Base-by-base conservation (phyloP, 2,888 invertebrate genomes). In the Perithous albicinctus region DNA sequence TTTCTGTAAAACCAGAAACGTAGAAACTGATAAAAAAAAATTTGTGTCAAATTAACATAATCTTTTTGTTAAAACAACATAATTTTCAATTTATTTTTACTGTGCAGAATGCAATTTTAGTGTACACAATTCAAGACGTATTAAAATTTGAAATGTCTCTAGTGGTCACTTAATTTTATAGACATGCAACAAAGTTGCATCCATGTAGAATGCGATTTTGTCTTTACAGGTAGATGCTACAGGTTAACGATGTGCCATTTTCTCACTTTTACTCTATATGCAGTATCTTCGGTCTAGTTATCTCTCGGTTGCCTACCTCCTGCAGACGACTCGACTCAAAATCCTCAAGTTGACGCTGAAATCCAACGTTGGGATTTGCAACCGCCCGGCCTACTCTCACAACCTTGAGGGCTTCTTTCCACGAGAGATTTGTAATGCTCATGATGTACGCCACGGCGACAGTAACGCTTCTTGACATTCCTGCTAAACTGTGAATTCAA, bases 401-500 rank as follows among this genome's bases (percentile, higher is more conserved):
- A 82, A 98, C 98, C 93, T 98, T 98, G 82, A 99, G 93, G 0
- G 98, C 96, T 90, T 99, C 98, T 87, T 98, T 97, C 98, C 98
- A 98, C 76, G 95, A 96, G 64, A 99, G 94, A 83, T 96, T 94
- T 32, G 99, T 98, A 82, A 97, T 97, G 59, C 98, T 97, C 98
- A 99, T 99, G 85, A 99, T 97, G 93, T 99, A 99, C 48, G 99
- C 99, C 77, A 98, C 98, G 0, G 98, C 97, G 72, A 99, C 97
- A 0, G 99, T 98, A 85, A 99, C 99, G 90, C 98, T 98, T 23
- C 99, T 95, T 0, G 99, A 99, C 96, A 99, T 98, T 35, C 99
- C 99, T 20, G 99, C 99, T 91, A 99, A 94, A 93, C 98, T 98
- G 93, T 32, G 2, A 66, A 56, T 76, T 38, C 29, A 2, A 12